phyloP scores from a whole-genome alignment of 1,140 invertebrate genomes.

The Epicauta chinensis region DNA sequence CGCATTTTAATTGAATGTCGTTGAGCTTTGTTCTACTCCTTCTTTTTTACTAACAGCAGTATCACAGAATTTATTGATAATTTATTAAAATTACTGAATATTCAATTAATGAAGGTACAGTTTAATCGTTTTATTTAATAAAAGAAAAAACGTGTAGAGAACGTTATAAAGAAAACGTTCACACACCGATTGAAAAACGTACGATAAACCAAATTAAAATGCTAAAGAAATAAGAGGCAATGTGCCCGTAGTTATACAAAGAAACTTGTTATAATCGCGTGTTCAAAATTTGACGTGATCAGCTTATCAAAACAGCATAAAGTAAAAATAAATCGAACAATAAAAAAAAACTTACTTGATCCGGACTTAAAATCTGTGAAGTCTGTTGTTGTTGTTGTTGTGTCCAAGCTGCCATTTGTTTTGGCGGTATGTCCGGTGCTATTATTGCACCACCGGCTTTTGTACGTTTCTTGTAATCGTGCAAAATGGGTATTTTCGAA shows the following conservation, averaged over 20 bases:
- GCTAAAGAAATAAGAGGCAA: conserved; percentile 9
- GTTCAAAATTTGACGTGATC: conserved; percentile 17
- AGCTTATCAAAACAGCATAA: not conserved
- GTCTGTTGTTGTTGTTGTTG: conserved; percentile 34
- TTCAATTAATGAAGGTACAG: too few species aligned
- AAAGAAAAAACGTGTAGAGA: too few species aligned
- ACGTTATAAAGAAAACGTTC: too few species aligned
- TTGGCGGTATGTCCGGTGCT: conserved; percentile 66
- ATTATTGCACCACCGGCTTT: conserved; percentile 46
- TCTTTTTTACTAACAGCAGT: too few species aligned
- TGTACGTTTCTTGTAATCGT: conserved; percentile 61
- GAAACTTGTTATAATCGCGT: conserved; percentile 16
- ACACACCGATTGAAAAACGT: too few species aligned
- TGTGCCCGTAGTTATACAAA: conserved; percentile 17
- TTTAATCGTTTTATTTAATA: too few species aligned
- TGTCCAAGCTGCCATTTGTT: conserved; percentile 48
- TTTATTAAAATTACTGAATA: too few species aligned
- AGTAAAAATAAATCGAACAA: conserved; percentile 1
- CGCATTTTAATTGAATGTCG: conserved; percentile 9
- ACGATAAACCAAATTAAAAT: conserved; percentile 7
- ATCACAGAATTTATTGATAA: too few species aligned
- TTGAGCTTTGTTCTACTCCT: too few species aligned
- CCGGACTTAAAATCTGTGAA: conserved; percentile 32
- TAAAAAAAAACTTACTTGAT: conserved; percentile 31
- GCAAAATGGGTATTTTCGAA: conserved; percentile 66